Evolutionary conservation across 1,140 invertebrate species (phyloP).

Genomic region (Diorhabda elongata): DNA sequence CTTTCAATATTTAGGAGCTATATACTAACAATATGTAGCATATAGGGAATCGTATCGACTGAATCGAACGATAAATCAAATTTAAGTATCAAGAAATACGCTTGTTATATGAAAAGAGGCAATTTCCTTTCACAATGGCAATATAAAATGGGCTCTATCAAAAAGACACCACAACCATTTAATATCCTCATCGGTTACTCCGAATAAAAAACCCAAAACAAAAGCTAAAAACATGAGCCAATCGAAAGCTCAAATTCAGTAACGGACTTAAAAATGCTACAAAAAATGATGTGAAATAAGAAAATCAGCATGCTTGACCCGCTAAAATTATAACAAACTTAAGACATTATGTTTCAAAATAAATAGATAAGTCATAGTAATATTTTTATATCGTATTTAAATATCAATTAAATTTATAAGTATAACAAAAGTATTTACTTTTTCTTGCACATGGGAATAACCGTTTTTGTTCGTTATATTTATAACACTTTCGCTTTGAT

Average conservation of each 20-base stretch:
- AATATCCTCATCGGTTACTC: constrained; percentile 21
- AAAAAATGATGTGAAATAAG: too few species aligned
- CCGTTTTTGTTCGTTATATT: too few species aligned
- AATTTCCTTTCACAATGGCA: constrained; percentile 19
- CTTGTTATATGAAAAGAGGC: constrained; percentile 22
- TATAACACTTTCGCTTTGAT: too few species aligned
- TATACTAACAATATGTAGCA: background rate
- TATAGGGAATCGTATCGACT: constrained; percentile 14
- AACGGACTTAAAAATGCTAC: background rate
- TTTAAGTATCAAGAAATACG: constrained; percentile 22
- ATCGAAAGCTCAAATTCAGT: constrained; percentile 16
- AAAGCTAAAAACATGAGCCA: constrained; percentile 30
- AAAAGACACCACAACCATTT: constrained; percentile 29
- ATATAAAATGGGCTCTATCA: constrained; percentile 20
- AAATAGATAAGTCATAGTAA: too few species aligned
- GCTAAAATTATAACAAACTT: too few species aligned
- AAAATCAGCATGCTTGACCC: too few species aligned
- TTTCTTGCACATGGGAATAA: too few species aligned
- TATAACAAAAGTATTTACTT: too few species aligned
- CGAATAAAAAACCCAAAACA: constrained; percentile 30
- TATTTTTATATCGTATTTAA: too few species aligned
- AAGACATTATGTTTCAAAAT: too few species aligned
- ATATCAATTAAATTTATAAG: too few species aligned
- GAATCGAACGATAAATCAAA: constrained; percentile 16
- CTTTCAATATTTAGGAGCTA: too few species aligned